Conservation (phyloP, 2,113 vertebrate genomes). For the Daubentonia madagascariensis region DNA sequence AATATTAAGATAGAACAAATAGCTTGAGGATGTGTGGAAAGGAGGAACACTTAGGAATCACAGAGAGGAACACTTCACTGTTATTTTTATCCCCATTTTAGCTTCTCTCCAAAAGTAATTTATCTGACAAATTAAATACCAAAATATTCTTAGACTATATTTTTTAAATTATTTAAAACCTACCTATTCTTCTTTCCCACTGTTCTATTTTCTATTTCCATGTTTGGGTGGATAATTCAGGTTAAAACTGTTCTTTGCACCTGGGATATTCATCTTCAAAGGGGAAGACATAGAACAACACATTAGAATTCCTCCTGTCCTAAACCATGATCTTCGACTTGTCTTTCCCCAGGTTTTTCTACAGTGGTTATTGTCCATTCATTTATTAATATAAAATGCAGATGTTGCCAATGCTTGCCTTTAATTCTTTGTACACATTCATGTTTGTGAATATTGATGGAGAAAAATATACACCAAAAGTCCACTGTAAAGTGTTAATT, state of each 20-base stretch:
- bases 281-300: not conserved
- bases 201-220: not conserved
- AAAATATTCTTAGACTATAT: not conserved
- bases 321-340: not conserved
- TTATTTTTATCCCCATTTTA: not conserved
- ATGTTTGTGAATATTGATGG: not conserved
- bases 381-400: not conserved
- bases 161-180: not conserved
- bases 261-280: not conserved
- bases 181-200: not conserved
- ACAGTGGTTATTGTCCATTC: not conserved
- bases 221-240: not conserved
- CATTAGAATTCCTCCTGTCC: not conserved
- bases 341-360: not conserved
- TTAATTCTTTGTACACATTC: not conserved
- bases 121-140: not conserved
- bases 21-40: not conserved
- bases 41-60: not conserved
- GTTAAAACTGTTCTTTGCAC: not conserved
- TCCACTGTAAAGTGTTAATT: not conserved
- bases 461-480: not conserved
- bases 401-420: not conserved
- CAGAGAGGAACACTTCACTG: rapidly evolving
- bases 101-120: not conserved
- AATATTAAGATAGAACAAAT: not conserved